A percentile compares a stretch with the other conserved stretches of the same genome.
Evolutionary conservation across 2,797 vertebrate genomes (phyloP).

Genomic region (Columba guinea): DNA sequence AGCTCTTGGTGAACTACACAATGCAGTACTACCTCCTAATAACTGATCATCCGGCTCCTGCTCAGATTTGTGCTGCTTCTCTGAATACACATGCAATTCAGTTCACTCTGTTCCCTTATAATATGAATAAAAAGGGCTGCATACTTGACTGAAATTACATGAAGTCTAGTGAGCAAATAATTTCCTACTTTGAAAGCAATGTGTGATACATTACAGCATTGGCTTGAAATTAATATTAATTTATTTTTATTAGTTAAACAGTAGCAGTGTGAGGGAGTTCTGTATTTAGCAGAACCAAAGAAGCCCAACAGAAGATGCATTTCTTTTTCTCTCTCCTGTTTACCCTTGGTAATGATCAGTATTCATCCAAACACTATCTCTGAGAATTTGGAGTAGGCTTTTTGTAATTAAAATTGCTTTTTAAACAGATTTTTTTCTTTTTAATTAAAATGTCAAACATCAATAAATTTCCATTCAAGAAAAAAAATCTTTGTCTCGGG

Average conservation of each 20-base stretch:
- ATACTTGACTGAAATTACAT: constrained; percentile 1
- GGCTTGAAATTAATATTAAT: constrained; percentile 36
- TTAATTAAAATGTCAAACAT: neutral
- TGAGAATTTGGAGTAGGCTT: neutral
- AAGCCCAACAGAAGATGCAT: neutral
- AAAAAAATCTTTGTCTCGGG: neutral
- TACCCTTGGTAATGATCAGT: neutral
- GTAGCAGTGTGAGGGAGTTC: neutral
- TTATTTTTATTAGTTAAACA: constrained; percentile 25
- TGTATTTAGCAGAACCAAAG: neutral
- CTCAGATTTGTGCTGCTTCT: constrained; percentile 47
- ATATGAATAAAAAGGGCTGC: constrained; percentile 25
- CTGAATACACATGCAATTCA: constrained; percentile 40
- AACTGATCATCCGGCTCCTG: constrained; percentile 61
- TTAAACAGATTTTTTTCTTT: neutral
- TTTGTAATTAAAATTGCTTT: neutral
- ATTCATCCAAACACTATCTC: neutral
- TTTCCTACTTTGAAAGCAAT: constrained; percentile 13
- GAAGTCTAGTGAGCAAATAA: constrained; percentile 34
- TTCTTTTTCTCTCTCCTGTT: neutral
- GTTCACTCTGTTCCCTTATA: neutral
- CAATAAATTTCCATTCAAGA: neutral
- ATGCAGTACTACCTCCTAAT: constrained; percentile 36
- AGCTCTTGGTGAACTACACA: constrained; percentile 43
- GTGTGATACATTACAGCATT: neutral